Evolutionary conservation across 2,113 vertebrate genomes (phyloP), one percentile per base, ranked within the genome.

Genomic region (Aptenodytes forsteri): DNA sequence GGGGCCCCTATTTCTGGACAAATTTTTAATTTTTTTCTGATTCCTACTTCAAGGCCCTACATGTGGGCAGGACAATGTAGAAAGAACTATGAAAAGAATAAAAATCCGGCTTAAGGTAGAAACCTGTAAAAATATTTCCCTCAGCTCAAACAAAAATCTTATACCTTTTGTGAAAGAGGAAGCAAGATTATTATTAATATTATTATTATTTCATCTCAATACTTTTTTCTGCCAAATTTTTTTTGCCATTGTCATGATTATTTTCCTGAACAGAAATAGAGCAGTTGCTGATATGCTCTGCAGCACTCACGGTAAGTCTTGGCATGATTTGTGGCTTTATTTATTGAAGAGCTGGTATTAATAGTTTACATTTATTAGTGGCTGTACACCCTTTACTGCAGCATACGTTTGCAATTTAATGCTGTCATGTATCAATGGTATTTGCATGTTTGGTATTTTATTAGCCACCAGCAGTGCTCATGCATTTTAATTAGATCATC

Each of bases 401-500:
- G 85, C 77, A 80, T 70, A 73, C 5, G 2, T 93, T 93, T 81
- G 91, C 88, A 94, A 89, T 95, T 98, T 94, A 96, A 90, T 73
- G 38, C 56, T 81, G 56, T 81, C 71, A 91, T 95, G 92, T 91
- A 93, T 95, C 96, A 95, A 77, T 18, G 56, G 29, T 36, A 61
- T 95, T 91, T 95, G 79, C 87, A 80, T 90, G 40, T 93, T 90
- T 89, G 22, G 40, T 97, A 29, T 83, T 98, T 97, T 94, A 96
- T 89, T 93, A 90, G 75, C 26, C 59, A 93, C 67, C 32, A 93
- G 50, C 34, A 95, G 59, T 70, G 77, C 55, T 93, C 91, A 52
- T 86, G 85, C 78, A 93, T 92, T 96, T 95, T 82, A 81, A 94
- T 96, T 90, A 90, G 72, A 61, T 64, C 32, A 84, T 59, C 22